phyloP scores from a whole-genome alignment of 2,797 vertebrate species.

The Sebastes ruberrimus region DNA sequence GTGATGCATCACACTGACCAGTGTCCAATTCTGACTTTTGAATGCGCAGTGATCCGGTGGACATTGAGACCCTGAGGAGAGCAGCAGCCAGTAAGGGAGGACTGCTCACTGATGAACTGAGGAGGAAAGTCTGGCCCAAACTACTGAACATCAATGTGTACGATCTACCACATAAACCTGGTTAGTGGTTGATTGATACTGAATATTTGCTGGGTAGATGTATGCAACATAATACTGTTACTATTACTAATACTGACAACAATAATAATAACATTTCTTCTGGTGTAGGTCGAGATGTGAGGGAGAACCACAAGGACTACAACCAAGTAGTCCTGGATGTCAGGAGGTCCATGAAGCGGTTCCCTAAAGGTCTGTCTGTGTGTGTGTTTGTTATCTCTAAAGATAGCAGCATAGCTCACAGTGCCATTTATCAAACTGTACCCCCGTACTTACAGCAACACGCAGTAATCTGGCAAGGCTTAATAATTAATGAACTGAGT shows the following conservation, averaged over 20 bases:
- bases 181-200: slow-evolving; percentile 60
- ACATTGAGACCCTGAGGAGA: slow-evolving; percentile 80
- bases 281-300: slow-evolving; percentile 77
- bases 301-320: slow-evolving; percentile 84
- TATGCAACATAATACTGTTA: neutral
- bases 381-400: neutral
- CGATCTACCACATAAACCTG: slow-evolving; percentile 83
- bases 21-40: neutral
- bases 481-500: slow-evolving; percentile 19
- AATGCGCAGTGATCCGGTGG: slow-evolving; percentile 78
- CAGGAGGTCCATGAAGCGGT: slow-evolving; percentile 85
- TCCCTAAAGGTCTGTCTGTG: slow-evolving; percentile 80
- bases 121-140: slow-evolving; percentile 89
- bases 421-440: slow-evolving; percentile 15
- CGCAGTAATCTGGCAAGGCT: slow-evolving; percentile 16
- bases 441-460: neutral
- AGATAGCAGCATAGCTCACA: neutral
- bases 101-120: slow-evolving; percentile 83
- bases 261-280: neutral
- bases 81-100: slow-evolving; percentile 83
- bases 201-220: neutral
- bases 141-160: slow-evolving; percentile 86
- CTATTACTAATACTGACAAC: neutral
- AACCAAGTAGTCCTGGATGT: slow-evolving; percentile 89
- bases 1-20: neutral